Evolutionary conservation across 2,888 invertebrate genomes (phyloP), one percentile per base, ranked within the genome.

Genomic region (Nephrocerus scutellatus): DNA sequence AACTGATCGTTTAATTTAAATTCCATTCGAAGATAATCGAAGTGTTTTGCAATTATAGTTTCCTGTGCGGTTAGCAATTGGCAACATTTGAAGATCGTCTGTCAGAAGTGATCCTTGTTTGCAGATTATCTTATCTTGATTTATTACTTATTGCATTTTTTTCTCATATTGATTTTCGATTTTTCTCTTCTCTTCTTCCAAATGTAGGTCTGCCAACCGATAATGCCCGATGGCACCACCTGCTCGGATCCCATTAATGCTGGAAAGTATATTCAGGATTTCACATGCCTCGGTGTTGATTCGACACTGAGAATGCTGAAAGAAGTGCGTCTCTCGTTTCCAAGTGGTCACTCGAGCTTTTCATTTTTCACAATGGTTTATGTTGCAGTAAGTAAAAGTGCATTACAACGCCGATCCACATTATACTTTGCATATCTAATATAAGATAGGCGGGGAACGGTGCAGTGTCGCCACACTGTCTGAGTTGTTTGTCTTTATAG

Each of bases 301-400:
- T 59, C 68, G 10, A 55, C 68, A 23, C 64, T 72, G 46, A 62
- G 71, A 55, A 68, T 80, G 49, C 66, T 84, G 51, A 84, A 84
- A 57, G 85, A 86, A 66, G 74, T 83, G 72, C 76, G 84, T 55
- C 74, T 91, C 44, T 91, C 91, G 18, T 92, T 92, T 70, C 90
- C 90, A 39, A 90, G 90, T 47, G 91, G 91, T 15, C 91, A 91
- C 69, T 86, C 91, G 12, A 89, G 89, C 10, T 90, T 90, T 72
- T 84, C 88, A 10, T 83, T 85, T 52, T 90, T 82, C 59, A 80
- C 85, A 25, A 87, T 88, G 86, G 68, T 87, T 37, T 90, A 85
- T 71, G 77, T 87, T 56, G 80, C 80, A 60, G 88, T 89, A 73
- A 84, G 84, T 80, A 50, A 9, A 1, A 20, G 22, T 21, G 19